These are phyloP conservation scores for Drosophila nigromelanica DNA, from an alignment of 1,140 invertebrate genomes.

Conservation along the genomic window DNA sequence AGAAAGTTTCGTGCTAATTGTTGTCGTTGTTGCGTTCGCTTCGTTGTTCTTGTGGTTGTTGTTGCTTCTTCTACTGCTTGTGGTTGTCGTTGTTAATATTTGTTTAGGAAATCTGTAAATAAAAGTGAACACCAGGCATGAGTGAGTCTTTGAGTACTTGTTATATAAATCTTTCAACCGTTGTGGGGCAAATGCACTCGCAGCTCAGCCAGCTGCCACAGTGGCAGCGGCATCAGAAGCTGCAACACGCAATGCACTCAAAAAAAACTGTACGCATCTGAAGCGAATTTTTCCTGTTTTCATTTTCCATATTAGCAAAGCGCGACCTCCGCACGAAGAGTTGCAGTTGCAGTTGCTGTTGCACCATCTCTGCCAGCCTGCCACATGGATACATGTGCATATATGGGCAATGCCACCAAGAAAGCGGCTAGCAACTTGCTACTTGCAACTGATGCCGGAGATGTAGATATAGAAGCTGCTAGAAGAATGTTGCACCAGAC, in stretches of 20 bases:
- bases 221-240: neutral
- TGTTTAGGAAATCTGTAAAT: constrained; percentile 74
- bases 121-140: constrained; percentile 43
- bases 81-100: constrained; percentile 49
- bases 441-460: constrained; percentile 29
- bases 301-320: constrained; percentile 79
- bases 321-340: constrained; percentile 58
- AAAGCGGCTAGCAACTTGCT: constrained; percentile 31
- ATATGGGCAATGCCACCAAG: constrained; percentile 63
- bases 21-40: constrained; percentile 47
- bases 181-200: constrained; percentile 22
- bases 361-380: constrained; percentile 12
- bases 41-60: constrained; percentile 39
- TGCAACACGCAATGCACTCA: constrained; percentile 42
- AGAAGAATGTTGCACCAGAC: constrained; percentile 74
- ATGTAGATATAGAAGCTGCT: constrained; percentile 36
- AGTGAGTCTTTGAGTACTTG: constrained; percentile 33
- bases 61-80: constrained; percentile 40
- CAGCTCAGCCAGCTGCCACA: constrained; percentile 3
- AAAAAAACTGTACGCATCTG: constrained; percentile 38
- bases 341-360: neutral
- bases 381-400: constrained; percentile 15
- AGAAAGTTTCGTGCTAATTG: constrained; percentile 72
- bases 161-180: constrained; percentile 45
- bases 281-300: constrained; percentile 75